Evolutionary conservation across 2,113 vertebrate species (phyloP).

Genomic region (Fukomys damarensis): DNA sequence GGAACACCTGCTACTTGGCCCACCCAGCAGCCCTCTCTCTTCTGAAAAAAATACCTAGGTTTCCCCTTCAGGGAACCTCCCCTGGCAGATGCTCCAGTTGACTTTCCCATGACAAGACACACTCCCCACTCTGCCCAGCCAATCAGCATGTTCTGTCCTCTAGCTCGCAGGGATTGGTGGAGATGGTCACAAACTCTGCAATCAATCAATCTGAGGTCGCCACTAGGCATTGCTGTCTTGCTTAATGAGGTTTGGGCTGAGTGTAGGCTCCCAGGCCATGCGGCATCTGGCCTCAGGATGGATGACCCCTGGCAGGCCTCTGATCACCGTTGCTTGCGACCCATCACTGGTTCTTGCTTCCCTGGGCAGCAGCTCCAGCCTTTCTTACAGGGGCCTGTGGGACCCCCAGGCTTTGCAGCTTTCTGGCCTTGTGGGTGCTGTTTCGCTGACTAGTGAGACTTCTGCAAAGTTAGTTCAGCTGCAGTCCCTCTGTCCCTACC

Average conservation of each 20-base stretch:
- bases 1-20: background rate
- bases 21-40: background rate
- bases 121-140: fast-evolving
- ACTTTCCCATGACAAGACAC: no score
- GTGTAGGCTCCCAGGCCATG: background rate
- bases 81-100: background rate
- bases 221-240: background rate
- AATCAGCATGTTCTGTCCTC: background rate
- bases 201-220: no score
- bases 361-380: background rate
- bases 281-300: background rate
- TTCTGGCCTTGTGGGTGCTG: background rate
- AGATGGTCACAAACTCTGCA: background rate
- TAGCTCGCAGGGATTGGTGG: background rate
- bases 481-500: background rate
- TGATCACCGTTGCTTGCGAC: background rate
- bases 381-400: background rate
- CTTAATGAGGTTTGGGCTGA: background rate
- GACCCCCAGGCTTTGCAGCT: background rate
- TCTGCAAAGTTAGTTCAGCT: background rate
- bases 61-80: background rate
- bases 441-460: background rate
- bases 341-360: background rate
- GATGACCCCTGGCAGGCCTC: background rate
- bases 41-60: background rate